Conservation (phyloP, 2,888 invertebrate genomes). For the Strigamia crassipes region DNA sequence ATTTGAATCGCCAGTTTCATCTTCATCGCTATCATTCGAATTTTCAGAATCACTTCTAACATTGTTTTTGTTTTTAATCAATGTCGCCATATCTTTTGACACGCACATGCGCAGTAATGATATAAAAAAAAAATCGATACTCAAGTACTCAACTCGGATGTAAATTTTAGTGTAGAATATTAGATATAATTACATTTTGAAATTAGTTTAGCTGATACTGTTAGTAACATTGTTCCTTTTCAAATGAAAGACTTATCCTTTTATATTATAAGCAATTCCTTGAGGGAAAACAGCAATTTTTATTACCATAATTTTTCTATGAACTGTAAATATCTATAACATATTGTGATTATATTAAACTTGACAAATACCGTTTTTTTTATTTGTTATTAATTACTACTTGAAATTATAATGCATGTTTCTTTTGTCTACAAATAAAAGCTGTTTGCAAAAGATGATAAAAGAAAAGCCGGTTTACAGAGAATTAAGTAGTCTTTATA, state of each 20-base stretch:
- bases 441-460: not conserved
- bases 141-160: not conserved
- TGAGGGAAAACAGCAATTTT: slow-evolving; percentile 46
- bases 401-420: slow-evolving; percentile 20
- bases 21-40: not conserved
- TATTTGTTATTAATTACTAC: slow-evolving; percentile 35
- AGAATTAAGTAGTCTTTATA: slow-evolving; percentile 45
- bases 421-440: slow-evolving; percentile 15
- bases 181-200: not conserved
- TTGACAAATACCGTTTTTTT: slow-evolving; percentile 41
- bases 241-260: not conserved
- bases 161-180: not conserved
- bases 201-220: not conserved
- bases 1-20: not conserved
- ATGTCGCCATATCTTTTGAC: not conserved
- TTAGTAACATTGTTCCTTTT: not conserved
- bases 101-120: not conserved
- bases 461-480: slow-evolving; percentile 45
- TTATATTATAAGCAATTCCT: slow-evolving; percentile 33
- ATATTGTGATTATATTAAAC: slow-evolving; percentile 45
- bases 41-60: not conserved
- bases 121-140: not conserved
- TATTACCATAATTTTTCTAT: slow-evolving; percentile 45
- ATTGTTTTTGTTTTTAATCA: not conserved
- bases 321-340: slow-evolving; percentile 47